These are phyloP conservation scores for Diabrotica undecimpunctata DNA, from an alignment of 1,140 invertebrate species.

Conservation along the genomic window DNA sequence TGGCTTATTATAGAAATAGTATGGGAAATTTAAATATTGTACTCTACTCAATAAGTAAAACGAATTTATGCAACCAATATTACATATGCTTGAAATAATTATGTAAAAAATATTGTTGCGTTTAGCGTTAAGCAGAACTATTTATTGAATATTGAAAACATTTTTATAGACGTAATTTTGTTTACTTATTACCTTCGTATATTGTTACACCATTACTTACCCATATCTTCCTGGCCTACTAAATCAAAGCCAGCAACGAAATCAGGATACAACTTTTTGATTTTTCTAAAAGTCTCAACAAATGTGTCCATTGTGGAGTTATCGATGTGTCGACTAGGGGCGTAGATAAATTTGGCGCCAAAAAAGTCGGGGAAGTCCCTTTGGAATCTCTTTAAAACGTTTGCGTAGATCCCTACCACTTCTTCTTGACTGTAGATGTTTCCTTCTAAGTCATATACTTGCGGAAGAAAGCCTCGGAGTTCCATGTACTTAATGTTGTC, in stretches of 20 bases:
- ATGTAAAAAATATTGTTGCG: too few species aligned
- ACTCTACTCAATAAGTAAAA: too few species aligned
- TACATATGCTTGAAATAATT: too few species aligned
- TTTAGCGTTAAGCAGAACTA: too few species aligned
- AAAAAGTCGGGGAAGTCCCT: slow-evolving; percentile 58
- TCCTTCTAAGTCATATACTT: slow-evolving; percentile 54
- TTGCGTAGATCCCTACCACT: slow-evolving; percentile 49
- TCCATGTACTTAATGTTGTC: slow-evolving; percentile 82
- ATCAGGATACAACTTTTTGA: slow-evolving; percentile 50
- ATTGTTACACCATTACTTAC: slow-evolving; percentile 33
- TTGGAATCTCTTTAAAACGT: slow-evolving; percentile 51
- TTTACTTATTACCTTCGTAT: too few species aligned
- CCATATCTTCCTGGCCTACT: slow-evolving; percentile 71
- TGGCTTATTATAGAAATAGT: too few species aligned
- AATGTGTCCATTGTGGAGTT: slow-evolving; percentile 38
- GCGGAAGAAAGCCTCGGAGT: slow-evolving; percentile 54
- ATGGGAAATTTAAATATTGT: too few species aligned
- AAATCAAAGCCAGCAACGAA: slow-evolving; percentile 72
- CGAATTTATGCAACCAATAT: too few species aligned
- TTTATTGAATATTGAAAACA: too few species aligned
- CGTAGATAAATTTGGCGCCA: slow-evolving; percentile 63
- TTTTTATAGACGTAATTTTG: too few species aligned
- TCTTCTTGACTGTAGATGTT: slow-evolving; percentile 45
- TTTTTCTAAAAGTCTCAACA: slow-evolving; percentile 48
- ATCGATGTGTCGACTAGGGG: slow-evolving; percentile 48